These are phyloP conservation scores for Anorthoa munda DNA, from an alignment of 2,888 invertebrate genomes.

Conservation along the genomic window DNA sequence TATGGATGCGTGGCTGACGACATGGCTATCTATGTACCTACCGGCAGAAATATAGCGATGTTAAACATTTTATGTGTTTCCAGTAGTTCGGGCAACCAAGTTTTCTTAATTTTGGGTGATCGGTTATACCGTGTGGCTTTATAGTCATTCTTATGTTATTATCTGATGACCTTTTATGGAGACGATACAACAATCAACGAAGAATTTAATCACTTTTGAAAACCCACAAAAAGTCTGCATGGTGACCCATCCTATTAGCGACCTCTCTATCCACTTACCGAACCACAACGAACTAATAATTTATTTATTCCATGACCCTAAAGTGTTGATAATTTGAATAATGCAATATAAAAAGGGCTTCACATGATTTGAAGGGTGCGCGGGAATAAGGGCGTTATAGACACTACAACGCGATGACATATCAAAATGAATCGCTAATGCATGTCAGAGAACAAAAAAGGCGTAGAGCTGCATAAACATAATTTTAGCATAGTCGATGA, in stretches of 20 bases:
- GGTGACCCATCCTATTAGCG: slow-evolving; percentile 19
- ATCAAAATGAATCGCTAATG: slow-evolving; percentile 89
- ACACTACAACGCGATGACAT: slow-evolving; percentile 82
- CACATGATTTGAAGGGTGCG: slow-evolving; percentile 72
- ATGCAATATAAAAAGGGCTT: slow-evolving; percentile 80
- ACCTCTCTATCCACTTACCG: slow-evolving; percentile 25
- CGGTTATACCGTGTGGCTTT: slow-evolving; percentile 18
- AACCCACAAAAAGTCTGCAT: background rate
- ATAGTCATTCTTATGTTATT: slow-evolving; percentile 24
- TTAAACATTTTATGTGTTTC: slow-evolving; percentile 20
- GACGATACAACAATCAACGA: background rate
- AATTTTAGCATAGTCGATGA: background rate
- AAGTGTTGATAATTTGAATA: slow-evolving; percentile 81
- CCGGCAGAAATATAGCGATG: background rate
- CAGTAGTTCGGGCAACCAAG: background rate
- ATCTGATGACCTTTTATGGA: slow-evolving; percentile 13
- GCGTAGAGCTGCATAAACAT: slow-evolving; percentile 58
- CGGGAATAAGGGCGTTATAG: slow-evolving; percentile 75
- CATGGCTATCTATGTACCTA: background rate
- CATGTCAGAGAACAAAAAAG: slow-evolving; percentile 68
- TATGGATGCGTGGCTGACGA: slow-evolving; percentile 27
- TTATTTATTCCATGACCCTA: slow-evolving; percentile 64
- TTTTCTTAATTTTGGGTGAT: slow-evolving; percentile 39
- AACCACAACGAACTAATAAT: slow-evolving; percentile 55
- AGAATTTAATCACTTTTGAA: background rate